Evolutionary conservation across 2,888 invertebrate species (phyloP), one percentile per base, ranked within the genome.

Genomic region (Adineta ricciae): DNA sequence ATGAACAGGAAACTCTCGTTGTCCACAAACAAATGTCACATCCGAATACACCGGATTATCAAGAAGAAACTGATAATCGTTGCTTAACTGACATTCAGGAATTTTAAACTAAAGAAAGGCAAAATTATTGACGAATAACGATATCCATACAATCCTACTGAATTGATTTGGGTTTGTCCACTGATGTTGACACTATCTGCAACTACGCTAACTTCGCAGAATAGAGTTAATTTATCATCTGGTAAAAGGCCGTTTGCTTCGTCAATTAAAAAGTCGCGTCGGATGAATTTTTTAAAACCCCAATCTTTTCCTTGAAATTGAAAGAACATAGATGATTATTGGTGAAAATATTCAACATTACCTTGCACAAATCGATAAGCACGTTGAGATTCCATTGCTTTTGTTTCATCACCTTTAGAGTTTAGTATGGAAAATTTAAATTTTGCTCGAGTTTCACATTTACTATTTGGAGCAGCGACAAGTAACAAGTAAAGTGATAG

Each of bases 341-440:
- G n/a, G n/a, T n/a, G n/a, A n/a, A n/a, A n/a, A n/a, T n/a, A n/a
- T 64, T 64, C 7, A 16, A 16, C 1, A 19, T 19, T 16, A 88
- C 99, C 99, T 92, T 99, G 98, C 87, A 99, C 98, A 92, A 99
- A 99, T 92, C 98, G 94, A 92, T 99, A 99, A 87, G 99, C 99
- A 91, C 99, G 91, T 89, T 94, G 94, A 89, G 93, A 94, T 90
- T 94, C 94, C 93, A 86, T 84, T 14, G 84, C 84, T 72, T 84
- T 84, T 1, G 98, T 99, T 93, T 99, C 99, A 93, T 99, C 99
- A 89, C 98, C 93, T 93, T 99, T 99, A 90, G 98, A 97, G 92
- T 99, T 99, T 92, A 99, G 93, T 93, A 99, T 99, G 91, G 97
- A 97, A 93, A 99, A 99, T 93, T 99, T 99, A 93, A 99, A 99